A percentile compares a stretch with the other conserved stretches of the same genome.
phyloP scores from a whole-genome alignment of 2,113 vertebrate genomes.

The Apteryx mantelli region DNA sequence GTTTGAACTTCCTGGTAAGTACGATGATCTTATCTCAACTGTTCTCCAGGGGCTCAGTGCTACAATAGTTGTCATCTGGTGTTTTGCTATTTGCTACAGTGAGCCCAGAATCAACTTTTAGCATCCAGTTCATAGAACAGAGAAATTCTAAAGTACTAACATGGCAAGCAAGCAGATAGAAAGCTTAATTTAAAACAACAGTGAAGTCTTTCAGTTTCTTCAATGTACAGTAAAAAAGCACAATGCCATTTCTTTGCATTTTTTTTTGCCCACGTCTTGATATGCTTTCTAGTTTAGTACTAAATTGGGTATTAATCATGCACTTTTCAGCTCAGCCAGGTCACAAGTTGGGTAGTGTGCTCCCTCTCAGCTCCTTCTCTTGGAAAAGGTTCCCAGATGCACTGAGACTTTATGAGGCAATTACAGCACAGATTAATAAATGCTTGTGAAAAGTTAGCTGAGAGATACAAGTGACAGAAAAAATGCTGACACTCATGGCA shows the following conservation, averaged over 20 bases:
- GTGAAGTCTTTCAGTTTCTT: background rate
- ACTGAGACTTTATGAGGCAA: background rate
- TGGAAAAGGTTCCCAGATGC: background rate
- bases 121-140: background rate
- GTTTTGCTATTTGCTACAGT: background rate
- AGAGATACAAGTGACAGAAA: background rate
- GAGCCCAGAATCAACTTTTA: background rate
- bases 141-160: background rate
- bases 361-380: background rate
- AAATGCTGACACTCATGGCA: background rate
- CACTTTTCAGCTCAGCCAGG: background rate
- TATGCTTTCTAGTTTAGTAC: background rate
- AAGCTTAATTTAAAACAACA: background rate
- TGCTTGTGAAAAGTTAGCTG: background rate
- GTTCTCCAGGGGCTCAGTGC: background rate
- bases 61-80: background rate
- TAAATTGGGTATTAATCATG: background rate
- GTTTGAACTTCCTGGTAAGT: background rate
- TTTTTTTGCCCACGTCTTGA: background rate
- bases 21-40: background rate
- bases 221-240: background rate
- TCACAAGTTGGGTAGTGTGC: rapidly evolving
- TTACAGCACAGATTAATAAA: background rate
- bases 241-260: background rate
- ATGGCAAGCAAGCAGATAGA: background rate